Conservation (phyloP, 2,888 invertebrate genomes). For the Stratiomys singularior region DNA sequence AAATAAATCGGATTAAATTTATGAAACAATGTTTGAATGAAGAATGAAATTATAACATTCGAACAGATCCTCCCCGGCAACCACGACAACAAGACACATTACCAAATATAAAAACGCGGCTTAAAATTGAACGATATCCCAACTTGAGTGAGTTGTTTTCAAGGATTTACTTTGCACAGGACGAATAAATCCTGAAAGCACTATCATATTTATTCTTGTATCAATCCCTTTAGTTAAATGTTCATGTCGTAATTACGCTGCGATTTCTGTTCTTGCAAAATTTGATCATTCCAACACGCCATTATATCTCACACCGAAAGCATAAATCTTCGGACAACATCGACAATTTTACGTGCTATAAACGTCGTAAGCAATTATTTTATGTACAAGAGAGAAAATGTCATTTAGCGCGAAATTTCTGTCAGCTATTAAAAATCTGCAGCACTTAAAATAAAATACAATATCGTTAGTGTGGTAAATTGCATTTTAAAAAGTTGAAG, state of each 20-base stretch:
- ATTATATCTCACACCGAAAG: slow-evolving; percentile 7
- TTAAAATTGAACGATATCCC: too few species aligned
- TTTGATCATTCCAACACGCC: slow-evolving; percentile 25
- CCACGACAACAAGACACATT: too few species aligned
- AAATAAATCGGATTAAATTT: too few species aligned
- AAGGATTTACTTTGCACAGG: too few species aligned
- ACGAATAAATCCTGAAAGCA: background rate
- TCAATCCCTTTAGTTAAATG: background rate
- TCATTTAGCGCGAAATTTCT: slow-evolving; percentile 7
- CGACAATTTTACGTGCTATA: slow-evolving; percentile 30
- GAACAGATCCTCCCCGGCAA: too few species aligned
- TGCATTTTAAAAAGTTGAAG: slow-evolving; percentile 41
- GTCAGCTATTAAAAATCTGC: slow-evolving; percentile 41
- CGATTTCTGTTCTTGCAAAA: background rate
- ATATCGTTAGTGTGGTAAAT: slow-evolving; percentile 45
- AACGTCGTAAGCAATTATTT: slow-evolving; percentile 36
- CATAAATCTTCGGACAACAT: slow-evolving; percentile 27
- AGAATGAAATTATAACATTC: too few species aligned
- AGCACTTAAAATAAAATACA: slow-evolving; percentile 40
- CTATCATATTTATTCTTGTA: background rate
- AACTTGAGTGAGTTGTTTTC: too few species aligned
- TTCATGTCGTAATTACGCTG: background rate
- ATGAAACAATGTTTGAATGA: too few species aligned
- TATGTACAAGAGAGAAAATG: slow-evolving; percentile 20
- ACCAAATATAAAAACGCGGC: too few species aligned